A percentile compares a stretch with the other conserved stretches of the same genome.
These are phyloP conservation scores for Chloropsis cyanopogon DNA, from an alignment of 2,113 vertebrate species.

Conservation along the genomic window DNA sequence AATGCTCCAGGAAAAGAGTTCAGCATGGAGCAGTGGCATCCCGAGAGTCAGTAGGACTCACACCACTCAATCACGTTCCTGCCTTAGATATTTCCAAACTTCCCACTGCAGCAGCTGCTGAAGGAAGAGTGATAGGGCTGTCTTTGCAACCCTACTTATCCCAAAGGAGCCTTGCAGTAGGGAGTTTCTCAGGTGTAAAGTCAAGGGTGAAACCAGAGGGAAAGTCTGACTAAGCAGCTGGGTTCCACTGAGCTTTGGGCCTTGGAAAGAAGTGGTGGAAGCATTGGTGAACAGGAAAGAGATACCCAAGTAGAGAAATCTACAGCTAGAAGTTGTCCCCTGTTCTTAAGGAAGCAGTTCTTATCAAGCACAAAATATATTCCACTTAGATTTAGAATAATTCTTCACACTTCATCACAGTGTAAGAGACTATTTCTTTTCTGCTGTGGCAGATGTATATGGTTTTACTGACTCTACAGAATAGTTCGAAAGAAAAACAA, in stretches of 20 bases:
- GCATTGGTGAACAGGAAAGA: background rate
- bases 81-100: background rate
- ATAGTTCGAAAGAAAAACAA: background rate
- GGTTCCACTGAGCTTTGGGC: background rate
- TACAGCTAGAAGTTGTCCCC: background rate
- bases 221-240: background rate
- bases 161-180: background rate
- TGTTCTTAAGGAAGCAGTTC: background rate
- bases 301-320: background rate
- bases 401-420: background rate
- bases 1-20: background rate
- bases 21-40: background rate
- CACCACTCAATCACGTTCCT: background rate
- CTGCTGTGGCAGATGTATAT: background rate
- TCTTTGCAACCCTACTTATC: background rate
- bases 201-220: background rate
- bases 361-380: background rate
- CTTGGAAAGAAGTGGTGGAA: background rate
- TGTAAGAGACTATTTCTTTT: background rate
- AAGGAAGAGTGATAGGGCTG: fast-evolving
- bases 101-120: background rate
- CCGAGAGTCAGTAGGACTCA: background rate
- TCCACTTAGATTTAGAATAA: background rate
- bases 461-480: background rate
- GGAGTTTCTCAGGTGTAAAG: background rate